Evolutionary conservation across 2,888 invertebrate genomes (phyloP), one percentile per base, ranked within the genome.

Genomic region (Onthophagus sagittarius): DNA sequence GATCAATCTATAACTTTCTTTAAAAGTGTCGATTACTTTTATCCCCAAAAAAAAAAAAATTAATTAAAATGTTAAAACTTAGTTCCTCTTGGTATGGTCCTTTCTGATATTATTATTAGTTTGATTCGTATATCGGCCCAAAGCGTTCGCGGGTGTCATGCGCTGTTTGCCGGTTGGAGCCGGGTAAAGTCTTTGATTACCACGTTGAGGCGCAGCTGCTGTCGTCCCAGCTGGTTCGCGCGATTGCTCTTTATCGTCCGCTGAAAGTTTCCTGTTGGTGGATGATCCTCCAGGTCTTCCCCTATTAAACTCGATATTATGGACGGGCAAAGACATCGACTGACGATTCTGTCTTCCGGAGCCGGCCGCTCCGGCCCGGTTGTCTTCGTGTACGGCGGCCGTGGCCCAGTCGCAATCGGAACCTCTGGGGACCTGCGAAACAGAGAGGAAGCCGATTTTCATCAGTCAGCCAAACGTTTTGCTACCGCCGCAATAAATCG

Each of bases 251-350:
- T 15, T 23, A n/a, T n/a, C 5, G 4, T 31, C 31, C 67, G 5
- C 67, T n/a, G 67, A 23, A 15, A 31, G 0, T 67, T 11, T 23
- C 13, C 67, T 23, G 14, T 7, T 9, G 23, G 7, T 13, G 39
- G 11, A 11, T 7, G 11, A 53, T 53, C 39, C 9, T 7, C 39
- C 39, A 11, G 39, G 2, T 23, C 23, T 64, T 23, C 67, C 71
- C 15, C 74, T 72, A 23, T 72, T 62, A 64, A 76, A 76, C 64
- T 74, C 73, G 53, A 76, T 74, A 15, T 76, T 76, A 53, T 76
- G 74, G 5, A 76, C 72, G 53, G 77, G 74, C 31, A 76, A 13
- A 53, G 53, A 63, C 73, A 75, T 67, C 71, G 75, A 73, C 73
- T 75, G 75, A 2, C 53, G 63, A 15, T 62, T 62, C 9, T 32